phyloP scores from a whole-genome alignment of 2,797 vertebrate genomes.

The Adrianichthys oophorus region DNA sequence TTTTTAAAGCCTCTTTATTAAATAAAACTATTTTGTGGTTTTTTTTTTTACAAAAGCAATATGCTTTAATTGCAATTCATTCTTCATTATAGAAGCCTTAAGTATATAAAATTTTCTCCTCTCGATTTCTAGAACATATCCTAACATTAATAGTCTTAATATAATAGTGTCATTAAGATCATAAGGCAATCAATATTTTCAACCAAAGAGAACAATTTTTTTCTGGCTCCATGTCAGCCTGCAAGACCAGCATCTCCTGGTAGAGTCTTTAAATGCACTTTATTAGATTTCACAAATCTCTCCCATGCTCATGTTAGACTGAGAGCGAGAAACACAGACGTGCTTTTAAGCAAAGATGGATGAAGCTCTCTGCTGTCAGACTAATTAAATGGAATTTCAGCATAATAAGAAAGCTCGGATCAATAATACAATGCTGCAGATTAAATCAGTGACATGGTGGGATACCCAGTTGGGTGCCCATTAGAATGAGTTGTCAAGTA shows the following conservation, averaged over 20 bases:
- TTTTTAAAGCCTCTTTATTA: too few relatives aligned
- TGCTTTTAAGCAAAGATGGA: conserved; percentile 46
- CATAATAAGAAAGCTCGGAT: conserved; percentile 62
- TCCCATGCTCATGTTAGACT: conserved; percentile 32
- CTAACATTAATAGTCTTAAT: conserved; percentile 10
- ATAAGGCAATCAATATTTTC: conserved; percentile 44
- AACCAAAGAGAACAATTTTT: conserved; percentile 35
- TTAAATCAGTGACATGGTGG: conserved; percentile 51
- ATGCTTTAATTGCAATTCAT: too few relatives aligned
- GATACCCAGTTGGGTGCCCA: conserved; percentile 35
- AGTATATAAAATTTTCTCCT: conserved; percentile 11
- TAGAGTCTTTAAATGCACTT: conserved; percentile 68
- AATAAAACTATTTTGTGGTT: too few relatives aligned
- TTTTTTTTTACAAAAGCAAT: too few relatives aligned
- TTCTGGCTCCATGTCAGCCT: conserved; percentile 50
- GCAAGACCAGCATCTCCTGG: conserved; percentile 51
- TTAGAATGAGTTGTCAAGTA: conserved; percentile 41
- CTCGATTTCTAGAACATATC: conserved; percentile 32
- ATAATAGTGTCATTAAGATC: conserved; percentile 39
- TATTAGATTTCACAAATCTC: conserved; percentile 71
- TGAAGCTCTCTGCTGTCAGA: conserved; percentile 42
- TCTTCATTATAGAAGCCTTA: too few relatives aligned
- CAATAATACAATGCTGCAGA: conserved; percentile 55
- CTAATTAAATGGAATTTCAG: conserved; percentile 70
- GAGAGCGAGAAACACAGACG: conserved; percentile 24